Base-by-base conservation (phyloP, 2,797 vertebrate genomes). In the Poeciliopsis turneri region DNA sequence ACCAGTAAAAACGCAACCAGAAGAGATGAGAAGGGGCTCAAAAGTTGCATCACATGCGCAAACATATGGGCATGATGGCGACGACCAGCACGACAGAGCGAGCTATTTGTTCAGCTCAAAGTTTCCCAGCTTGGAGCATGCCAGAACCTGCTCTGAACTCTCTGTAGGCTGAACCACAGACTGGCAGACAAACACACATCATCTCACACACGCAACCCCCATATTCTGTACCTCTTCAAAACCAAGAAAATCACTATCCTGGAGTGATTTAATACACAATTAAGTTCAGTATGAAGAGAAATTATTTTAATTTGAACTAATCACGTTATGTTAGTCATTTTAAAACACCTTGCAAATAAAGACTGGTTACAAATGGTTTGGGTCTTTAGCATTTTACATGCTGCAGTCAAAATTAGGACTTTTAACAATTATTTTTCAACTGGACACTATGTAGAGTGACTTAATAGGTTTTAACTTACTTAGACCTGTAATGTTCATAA, bases 111-210 rank as follows among this genome's bases (percentile, higher is more conserved):
- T 93, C 89, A 92, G 92, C 93, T 94, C 90, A 87, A 85, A 94
- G 89, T 95, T 96, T 96, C 95, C 94, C 95, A 95, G 93, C 92
- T 90, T 71, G 57, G 82, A 93, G 92, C 95, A 94, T 95, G 95
- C 94, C 94, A 91, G 93, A 94, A 95, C 96, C 94, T 96, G 96
- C 93, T 90, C 90, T 87, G 89, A 92, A 93, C 93, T 93, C 93
- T 93, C 89, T 90, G 79, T 86, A 87, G 87, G 86, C 90, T 91
- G 86, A 93, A 87, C 84, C 85, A 73, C 28, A 77, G 85, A 90
- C 81, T 30, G 80, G 78, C 89, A 89, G 76, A 83, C 90, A 92
- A 84, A 86, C 92, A 92, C 87, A 90, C 87, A 86, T 57, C 11
- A 20, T 43, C 86, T 84, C 72, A 28, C 46, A 86, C 88, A 92